A percentile compares a stretch with the other conserved stretches of the same genome.
phyloP scores from a whole-genome alignment of 2,888 invertebrate species.

The Augochlorella aurata region DNA sequence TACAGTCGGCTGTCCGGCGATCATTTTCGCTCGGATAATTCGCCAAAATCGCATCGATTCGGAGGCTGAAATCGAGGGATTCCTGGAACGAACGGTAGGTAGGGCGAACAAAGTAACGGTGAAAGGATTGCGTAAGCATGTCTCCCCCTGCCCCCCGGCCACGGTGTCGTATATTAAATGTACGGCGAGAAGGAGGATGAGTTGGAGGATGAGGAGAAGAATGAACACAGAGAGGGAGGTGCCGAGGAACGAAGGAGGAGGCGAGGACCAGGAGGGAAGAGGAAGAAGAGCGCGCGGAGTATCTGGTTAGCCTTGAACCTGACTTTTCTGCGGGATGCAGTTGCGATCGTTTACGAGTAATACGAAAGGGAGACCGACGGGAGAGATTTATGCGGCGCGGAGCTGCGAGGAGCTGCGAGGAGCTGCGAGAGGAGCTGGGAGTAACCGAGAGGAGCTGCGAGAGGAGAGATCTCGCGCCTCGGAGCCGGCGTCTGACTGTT shows the following conservation, averaged over 20 bases:
- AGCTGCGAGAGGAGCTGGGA: too few species aligned
- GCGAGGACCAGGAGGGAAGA: constrained; percentile 14
- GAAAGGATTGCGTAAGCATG: constrained; percentile 71
- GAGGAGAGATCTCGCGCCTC: background rate
- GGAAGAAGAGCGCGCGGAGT: constrained; percentile 39
- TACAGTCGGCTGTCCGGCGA: too few species aligned
- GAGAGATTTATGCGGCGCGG: constrained; percentile 31
- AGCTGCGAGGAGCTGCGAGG: background rate
- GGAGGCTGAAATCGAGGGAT: background rate
- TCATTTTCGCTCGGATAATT: background rate
- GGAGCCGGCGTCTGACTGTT: constrained; percentile 14
- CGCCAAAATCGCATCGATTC: background rate
- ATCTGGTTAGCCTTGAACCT: constrained; percentile 70
- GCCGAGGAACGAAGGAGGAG: constrained; percentile 20
- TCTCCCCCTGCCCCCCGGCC: constrained; percentile 1
- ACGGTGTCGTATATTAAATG: constrained; percentile 51
- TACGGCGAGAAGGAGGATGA: constrained; percentile 28
- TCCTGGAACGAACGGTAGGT: constrained; percentile 28
- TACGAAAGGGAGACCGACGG: constrained; percentile 18
- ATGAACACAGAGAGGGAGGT: constrained; percentile 24
- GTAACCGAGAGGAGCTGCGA: background rate
- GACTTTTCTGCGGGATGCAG: constrained; percentile 64
- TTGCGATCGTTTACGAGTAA: constrained; percentile 42
- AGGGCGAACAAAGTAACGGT: constrained; percentile 66
- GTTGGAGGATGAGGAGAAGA: constrained; percentile 30